A percentile compares a stretch with the other conserved stretches of the same genome.
Conservation (phyloP, 2,888 invertebrate genomes). For the Schizotus pectinicornis region DNA sequence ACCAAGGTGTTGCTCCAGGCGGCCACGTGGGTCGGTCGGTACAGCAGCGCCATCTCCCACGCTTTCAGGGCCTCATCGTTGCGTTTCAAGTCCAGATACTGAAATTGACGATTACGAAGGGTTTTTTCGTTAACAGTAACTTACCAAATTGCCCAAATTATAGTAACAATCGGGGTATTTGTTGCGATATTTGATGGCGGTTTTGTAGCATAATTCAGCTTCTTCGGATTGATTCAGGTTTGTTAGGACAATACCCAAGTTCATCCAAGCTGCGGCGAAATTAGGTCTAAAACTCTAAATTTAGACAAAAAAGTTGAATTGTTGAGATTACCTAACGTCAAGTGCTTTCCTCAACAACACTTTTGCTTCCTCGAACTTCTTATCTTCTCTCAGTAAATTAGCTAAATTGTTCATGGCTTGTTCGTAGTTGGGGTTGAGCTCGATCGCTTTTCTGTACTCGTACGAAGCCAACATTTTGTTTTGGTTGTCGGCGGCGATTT, state of each 20-base stretch:
- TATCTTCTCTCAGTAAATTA: slow-evolving; percentile 79
- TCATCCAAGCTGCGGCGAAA: slow-evolving; percentile 98
- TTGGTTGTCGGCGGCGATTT: slow-evolving; percentile 79
- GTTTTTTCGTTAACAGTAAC: background rate
- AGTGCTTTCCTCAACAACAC: slow-evolving; percentile 75
- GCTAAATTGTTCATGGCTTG: slow-evolving; percentile 95
- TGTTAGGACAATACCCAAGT: slow-evolving; percentile 90
- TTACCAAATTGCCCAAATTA: slow-evolving; percentile 92
- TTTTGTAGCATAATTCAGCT: slow-evolving; percentile 80
- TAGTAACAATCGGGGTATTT: slow-evolving; percentile 93
- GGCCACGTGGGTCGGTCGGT: slow-evolving; percentile 78
- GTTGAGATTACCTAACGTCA: slow-evolving; percentile 66
- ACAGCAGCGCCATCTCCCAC: slow-evolving; percentile 82
- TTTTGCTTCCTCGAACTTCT: slow-evolving; percentile 74
- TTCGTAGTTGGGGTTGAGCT: slow-evolving; percentile 80
- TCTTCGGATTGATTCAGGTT: slow-evolving; percentile 71
- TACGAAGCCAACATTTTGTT: slow-evolving; percentile 71
- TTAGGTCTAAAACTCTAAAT: slow-evolving; percentile 65
- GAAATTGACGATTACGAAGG: slow-evolving; percentile 17
- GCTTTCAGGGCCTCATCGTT: slow-evolving; percentile 76
- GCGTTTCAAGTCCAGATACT: slow-evolving; percentile 81
- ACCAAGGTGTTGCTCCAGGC: slow-evolving; percentile 94
- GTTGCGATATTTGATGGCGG: slow-evolving; percentile 76
- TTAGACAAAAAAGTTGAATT: slow-evolving; percentile 19
- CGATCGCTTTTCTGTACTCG: slow-evolving; percentile 70